Evolutionary conservation across 2,888 invertebrate species (phyloP).

Genomic region (Hemithea aestivaria): DNA sequence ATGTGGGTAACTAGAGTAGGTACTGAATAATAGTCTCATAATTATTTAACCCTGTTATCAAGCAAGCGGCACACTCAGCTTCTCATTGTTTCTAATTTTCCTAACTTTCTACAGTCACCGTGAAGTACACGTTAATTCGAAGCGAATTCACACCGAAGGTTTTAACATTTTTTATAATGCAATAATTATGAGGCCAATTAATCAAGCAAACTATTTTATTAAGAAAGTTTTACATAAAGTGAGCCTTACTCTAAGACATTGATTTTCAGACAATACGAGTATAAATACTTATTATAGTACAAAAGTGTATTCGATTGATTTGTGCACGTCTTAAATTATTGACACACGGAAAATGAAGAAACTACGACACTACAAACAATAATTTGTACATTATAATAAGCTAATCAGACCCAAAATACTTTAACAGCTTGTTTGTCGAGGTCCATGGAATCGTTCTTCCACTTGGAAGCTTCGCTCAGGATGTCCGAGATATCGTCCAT

Average conservation of each 20-base stretch:
- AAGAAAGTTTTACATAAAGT: constrained; percentile 24
- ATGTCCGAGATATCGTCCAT: constrained; percentile 50
- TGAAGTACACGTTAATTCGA: constrained; percentile 10
- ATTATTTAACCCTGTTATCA: neutral
- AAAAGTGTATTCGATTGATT: constrained; percentile 6
- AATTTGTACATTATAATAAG: constrained; percentile 40
- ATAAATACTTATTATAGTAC: constrained; percentile 29
- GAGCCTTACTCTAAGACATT: constrained; percentile 25
- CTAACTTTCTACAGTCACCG: constrained; percentile 10
- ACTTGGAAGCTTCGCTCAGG: constrained; percentile 49
- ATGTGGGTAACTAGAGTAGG: too few species aligned
- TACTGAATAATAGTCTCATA: too few species aligned
- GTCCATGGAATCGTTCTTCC: constrained; percentile 55
- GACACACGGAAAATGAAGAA: constrained; percentile 15
- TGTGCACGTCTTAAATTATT: constrained; percentile 11
- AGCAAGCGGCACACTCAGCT: neutral
- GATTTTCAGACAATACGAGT: too few species aligned
- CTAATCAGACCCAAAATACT: constrained; percentile 69
- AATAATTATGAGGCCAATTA: constrained; percentile 10
- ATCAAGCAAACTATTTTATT: constrained; percentile 23
- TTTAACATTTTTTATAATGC: neutral
- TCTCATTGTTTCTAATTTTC: constrained; percentile 5
- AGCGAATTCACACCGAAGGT: constrained; percentile 15
- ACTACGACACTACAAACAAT: constrained; percentile 20
- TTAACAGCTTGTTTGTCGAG: constrained; percentile 63